phyloP scores from a whole-genome alignment of 1,140 invertebrate species.

The Listronotus oregonensis region DNA sequence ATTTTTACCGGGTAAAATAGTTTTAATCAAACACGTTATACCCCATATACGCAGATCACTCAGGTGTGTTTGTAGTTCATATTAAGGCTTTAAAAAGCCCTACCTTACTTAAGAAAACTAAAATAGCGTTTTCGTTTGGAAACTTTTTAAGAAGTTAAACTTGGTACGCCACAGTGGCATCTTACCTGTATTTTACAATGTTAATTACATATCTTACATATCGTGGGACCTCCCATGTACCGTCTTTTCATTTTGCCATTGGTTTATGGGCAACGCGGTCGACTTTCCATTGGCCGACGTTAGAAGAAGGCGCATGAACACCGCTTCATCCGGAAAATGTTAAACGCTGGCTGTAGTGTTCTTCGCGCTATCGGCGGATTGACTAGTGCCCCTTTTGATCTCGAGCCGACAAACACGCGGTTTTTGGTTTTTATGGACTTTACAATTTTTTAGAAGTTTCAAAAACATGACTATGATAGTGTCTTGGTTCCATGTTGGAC shows the following conservation, averaged over 20 bases:
- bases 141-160: conserved; percentile 29
- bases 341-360: conserved; percentile 40
- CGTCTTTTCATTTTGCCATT: conserved; percentile 55
- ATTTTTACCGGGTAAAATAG: too few species aligned
- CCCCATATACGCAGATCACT: too few species aligned
- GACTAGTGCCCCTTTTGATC: conserved; percentile 36
- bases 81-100: conserved; percentile 5
- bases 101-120: conserved; percentile 1
- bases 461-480: conserved; percentile 10
- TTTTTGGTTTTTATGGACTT: conserved; percentile 19
- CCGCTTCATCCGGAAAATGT: conserved; percentile 42
- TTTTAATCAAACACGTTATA: too few species aligned
- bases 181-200: conserved; percentile 55
- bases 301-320: conserved; percentile 49
- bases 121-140: conserved; percentile 19
- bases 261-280: conserved; percentile 51
- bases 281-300: conserved; percentile 49
- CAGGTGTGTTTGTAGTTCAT: conserved; percentile 13
- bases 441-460: conserved; percentile 2
- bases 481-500: conserved; percentile 5
- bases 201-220: conserved; percentile 56
- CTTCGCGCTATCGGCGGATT: conserved; percentile 26
- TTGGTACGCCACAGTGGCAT: conserved; percentile 31
- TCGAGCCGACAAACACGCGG: conserved; percentile 41
- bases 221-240: conserved; percentile 52